A percentile compares a stretch with the other conserved stretches of the same genome.
These are phyloP conservation scores for Sminthopsis crassicaudata DNA, from an alignment of 2,113 vertebrate genomes.

Conservation along the genomic window DNA sequence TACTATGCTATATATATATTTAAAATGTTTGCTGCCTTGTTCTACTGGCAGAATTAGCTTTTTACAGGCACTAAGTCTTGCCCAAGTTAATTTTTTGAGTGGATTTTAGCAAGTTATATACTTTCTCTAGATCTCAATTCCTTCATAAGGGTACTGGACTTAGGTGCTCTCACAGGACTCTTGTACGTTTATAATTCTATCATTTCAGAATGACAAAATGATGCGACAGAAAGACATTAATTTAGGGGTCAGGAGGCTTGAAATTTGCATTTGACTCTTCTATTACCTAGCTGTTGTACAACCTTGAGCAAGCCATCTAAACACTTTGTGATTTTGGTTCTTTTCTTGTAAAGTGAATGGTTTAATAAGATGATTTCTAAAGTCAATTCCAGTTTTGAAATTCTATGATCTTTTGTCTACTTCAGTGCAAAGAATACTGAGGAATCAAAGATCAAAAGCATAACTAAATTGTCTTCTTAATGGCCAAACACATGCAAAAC, in stretches of 20 bases:
- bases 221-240: not conserved
- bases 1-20: not conserved
- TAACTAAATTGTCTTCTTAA: not conserved
- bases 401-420: not conserved
- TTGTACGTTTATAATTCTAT: not conserved
- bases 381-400: not conserved
- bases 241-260: not conserved
- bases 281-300: not conserved
- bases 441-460: not conserved
- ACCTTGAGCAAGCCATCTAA: not conserved
- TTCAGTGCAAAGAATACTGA: constrained; percentile 5
- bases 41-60: not conserved
- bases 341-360: not conserved
- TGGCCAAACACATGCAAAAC: not conserved
- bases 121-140: not conserved
- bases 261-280: not conserved
- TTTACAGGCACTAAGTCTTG: not conserved
- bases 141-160: not conserved
- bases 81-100: not conserved
- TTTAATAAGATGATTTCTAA: not conserved
- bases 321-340: not conserved
- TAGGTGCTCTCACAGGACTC: not conserved
- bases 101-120: not conserved
- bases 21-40: not conserved
- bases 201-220: not conserved